Percentiles rank a stretch among this genome's conserved stretches.
phyloP scores from a whole-genome alignment of 2,888 invertebrate species.

The Rhodophaea formosa region DNA sequence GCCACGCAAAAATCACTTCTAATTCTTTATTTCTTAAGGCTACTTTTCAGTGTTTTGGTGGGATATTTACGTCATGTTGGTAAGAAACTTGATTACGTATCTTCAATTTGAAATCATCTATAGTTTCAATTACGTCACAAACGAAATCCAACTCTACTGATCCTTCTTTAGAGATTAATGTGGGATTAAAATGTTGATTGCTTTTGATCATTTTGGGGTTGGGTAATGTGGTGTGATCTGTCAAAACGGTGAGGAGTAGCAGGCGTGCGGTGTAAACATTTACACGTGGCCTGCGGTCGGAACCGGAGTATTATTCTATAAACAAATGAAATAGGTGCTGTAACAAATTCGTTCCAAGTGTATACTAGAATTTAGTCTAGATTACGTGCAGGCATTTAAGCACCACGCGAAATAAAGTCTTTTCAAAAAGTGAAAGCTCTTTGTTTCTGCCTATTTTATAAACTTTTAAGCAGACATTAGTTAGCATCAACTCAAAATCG shows the following conservation, averaged over 20 bases:
- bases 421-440: too few relatives aligned
- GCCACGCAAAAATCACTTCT: neutral
- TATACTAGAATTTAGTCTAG: neutral
- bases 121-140: constrained; percentile 8
- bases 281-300: constrained; percentile 44
- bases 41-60: neutral
- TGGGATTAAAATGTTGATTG: neutral
- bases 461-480: too few relatives aligned
- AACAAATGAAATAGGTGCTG: constrained; percentile 6
- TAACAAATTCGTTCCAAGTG: neutral
- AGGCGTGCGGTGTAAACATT: constrained; percentile 69
- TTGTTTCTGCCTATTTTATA: too few relatives aligned
- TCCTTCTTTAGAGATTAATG: constrained; percentile 16
- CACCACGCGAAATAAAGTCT: too few relatives aligned
- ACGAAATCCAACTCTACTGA: constrained; percentile 25
- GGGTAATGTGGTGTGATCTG: constrained; percentile 52
- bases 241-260: constrained; percentile 74
- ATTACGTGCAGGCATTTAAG: too few relatives aligned
- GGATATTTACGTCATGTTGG: constrained; percentile 1
- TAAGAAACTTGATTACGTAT: constrained; percentile 1
- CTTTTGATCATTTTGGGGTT: constrained; percentile 25
- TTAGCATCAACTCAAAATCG: too few relatives aligned
- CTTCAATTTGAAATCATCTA: constrained; percentile 23
- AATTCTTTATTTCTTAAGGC: neutral
- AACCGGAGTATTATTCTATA: constrained; percentile 3